Percentiles rank a stretch among this genome's conserved stretches.
phyloP scores from a whole-genome alignment of 2,113 vertebrate species.

The Clarias batrachus region DNA sequence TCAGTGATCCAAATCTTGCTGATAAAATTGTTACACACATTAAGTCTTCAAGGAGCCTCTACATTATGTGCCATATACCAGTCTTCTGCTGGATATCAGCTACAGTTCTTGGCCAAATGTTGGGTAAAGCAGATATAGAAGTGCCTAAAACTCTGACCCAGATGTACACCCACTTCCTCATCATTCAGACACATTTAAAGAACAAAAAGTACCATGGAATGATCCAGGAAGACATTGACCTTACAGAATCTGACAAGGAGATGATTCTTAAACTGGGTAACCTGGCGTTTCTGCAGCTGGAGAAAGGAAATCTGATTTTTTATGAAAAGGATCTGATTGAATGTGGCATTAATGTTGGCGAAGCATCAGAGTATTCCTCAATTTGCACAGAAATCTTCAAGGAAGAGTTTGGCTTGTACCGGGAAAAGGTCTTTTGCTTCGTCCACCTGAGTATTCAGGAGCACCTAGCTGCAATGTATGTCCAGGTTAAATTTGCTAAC shows the following conservation, averaged over 20 bases:
- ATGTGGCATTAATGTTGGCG: conserved; percentile 37
- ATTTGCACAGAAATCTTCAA: conserved; percentile 46
- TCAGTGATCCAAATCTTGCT: background rate
- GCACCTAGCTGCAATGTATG: conserved; percentile 35
- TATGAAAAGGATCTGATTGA: conserved; percentile 2
- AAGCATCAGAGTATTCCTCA: conserved; percentile 36
- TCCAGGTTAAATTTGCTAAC: conserved; percentile 7
- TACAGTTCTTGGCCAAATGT: conserved; percentile 21
- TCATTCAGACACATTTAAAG: conserved; percentile 41
- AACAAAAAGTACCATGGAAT: conserved; percentile 37
- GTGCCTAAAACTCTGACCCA: conserved; percentile 42
- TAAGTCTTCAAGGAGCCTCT: conserved; percentile 38
- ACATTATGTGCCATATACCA: conserved; percentile 43
- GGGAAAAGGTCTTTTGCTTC: conserved; percentile 41
- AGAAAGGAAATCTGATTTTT: background rate
- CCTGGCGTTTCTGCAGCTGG: conserved; percentile 36
- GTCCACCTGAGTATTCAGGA: conserved; percentile 47
- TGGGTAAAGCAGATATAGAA: background rate
- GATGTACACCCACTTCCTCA: conserved; percentile 43
- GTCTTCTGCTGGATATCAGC: conserved; percentile 45
- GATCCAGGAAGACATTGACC: background rate
- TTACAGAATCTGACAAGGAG: conserved; percentile 3
- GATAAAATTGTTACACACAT: conserved; percentile 27
- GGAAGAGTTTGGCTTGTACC: conserved; percentile 41
- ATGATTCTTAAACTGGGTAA: conserved; percentile 34